A percentile compares a stretch with the other conserved stretches of the same genome.
Conservation (phyloP, 2,888 invertebrate species). For the Plebejus argus region DNA sequence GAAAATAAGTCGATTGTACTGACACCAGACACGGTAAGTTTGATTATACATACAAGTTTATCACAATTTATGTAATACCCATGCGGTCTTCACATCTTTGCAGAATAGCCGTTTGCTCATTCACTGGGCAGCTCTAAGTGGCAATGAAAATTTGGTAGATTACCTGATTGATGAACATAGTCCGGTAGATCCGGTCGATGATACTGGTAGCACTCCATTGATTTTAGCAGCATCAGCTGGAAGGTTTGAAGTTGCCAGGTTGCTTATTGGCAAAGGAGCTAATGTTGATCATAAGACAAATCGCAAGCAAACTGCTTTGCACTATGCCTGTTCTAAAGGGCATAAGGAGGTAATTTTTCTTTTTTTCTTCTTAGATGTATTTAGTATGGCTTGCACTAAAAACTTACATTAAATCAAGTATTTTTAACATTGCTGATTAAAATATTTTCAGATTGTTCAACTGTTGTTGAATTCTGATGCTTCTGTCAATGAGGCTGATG, state of each 20-base stretch:
- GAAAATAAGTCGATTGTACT: slow-evolving; percentile 65
- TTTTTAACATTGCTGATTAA: background rate
- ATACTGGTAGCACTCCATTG: slow-evolving; percentile 88
- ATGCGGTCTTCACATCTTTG: slow-evolving; percentile 47
- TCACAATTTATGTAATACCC: background rate
- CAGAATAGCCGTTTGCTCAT: slow-evolving; percentile 87
- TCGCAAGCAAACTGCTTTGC: slow-evolving; percentile 89
- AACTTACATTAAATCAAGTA: background rate
- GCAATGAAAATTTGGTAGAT: slow-evolving; percentile 86
- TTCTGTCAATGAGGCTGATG: slow-evolving; percentile 82
- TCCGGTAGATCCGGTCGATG: slow-evolving; percentile 86
- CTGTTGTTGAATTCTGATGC: slow-evolving; percentile 84
- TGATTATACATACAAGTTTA: slow-evolving; percentile 1
- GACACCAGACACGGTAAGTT: slow-evolving; percentile 60
- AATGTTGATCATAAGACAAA: slow-evolving; percentile 86
- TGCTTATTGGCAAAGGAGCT: slow-evolving; percentile 85
- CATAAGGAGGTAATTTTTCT: slow-evolving; percentile 82
- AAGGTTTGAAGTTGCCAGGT: slow-evolving; percentile 83
- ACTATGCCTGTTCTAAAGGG: slow-evolving; percentile 93
- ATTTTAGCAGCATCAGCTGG: slow-evolving; percentile 91
- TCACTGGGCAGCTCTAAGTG: slow-evolving; percentile 91
- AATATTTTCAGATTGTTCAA: slow-evolving; percentile 81
- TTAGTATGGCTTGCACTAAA: background rate
- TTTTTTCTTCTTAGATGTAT: background rate
- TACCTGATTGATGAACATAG: slow-evolving; percentile 84